phyloP scores from a whole-genome alignment of 1,140 invertebrate genomes.

The Meteorus sp. region DNA sequence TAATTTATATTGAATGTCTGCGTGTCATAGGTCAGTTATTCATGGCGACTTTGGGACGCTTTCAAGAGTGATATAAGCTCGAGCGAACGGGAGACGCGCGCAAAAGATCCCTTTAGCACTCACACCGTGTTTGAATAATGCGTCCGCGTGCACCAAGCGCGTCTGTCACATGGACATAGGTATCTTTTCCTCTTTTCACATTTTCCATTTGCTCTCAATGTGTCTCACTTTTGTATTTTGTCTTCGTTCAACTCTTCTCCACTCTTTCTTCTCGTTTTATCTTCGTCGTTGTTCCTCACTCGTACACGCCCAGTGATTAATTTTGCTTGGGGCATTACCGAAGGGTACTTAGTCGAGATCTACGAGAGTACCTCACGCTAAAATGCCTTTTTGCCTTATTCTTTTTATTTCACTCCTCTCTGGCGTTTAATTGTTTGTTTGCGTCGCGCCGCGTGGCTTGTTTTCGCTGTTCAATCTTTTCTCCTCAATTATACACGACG shows the following conservation, averaged over 20 bases:
- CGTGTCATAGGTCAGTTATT: conserved; percentile 8
- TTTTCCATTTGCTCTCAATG: conserved; percentile 10
- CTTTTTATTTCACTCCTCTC: neutral
- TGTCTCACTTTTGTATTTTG: too few species aligned
- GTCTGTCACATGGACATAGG: conserved; percentile 11
- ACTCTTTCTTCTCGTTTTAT: too few species aligned
- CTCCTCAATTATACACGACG: neutral
- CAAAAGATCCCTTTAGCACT: conserved; percentile 1
- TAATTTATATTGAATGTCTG: too few species aligned
- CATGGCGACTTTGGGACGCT: conserved; percentile 1
- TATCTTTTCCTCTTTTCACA: neutral
- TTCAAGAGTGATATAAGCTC: conserved; percentile 7
- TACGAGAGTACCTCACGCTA: conserved; percentile 41
- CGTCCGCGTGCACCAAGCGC: conserved; percentile 11
- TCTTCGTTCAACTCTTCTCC: conserved; percentile 9
- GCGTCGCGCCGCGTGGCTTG: neutral
- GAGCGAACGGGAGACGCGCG: neutral
- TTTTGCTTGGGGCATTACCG: conserved; percentile 46
- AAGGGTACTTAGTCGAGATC: conserved; percentile 52
- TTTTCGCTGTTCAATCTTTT: conserved; percentile 3
- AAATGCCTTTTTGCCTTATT: conserved; percentile 30
- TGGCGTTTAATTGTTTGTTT: conserved; percentile 14
- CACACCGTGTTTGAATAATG: conserved; percentile 9
- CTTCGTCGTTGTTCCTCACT: too few species aligned
- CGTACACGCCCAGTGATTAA: conserved; percentile 44